Evolutionary conservation across 2,888 invertebrate species (phyloP), one percentile per base, ranked within the genome.

Genomic region (Chaitophorus viminalis): DNA sequence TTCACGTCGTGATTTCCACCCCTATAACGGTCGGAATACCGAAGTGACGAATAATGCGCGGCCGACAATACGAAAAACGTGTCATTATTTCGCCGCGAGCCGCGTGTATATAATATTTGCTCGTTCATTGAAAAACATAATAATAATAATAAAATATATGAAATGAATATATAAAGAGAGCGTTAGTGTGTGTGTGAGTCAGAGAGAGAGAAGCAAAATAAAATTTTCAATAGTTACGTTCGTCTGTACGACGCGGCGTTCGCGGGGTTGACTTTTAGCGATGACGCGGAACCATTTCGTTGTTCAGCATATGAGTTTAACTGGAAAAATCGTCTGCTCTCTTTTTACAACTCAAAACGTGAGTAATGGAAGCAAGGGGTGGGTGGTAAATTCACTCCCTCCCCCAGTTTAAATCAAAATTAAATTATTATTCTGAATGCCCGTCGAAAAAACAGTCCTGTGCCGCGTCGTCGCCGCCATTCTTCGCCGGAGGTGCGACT

Each of bases 361-460:
- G 86, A 82, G 74, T 36, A 60, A 8, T n/a, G n/a, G n/a, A n/a
- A n/a, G n/a, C n/a, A n/a, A n/a, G n/a, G n/a, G n/a, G n/a, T n/a
- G n/a, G n/a, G n/a, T n/a, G n/a, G n/a, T n/a, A n/a, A n/a, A n/a
- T n/a, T n/a, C 3, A 33, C n/a, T 29, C 17, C 77, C n/a, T 39
- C 78, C 46, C 68, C 68, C 31, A 78, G 86, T 86, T 79, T 87
- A 87, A 87, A 79, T 74, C 79, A 81, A 81, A 87, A 87, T 87
- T 74, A 87, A 87, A 87, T 87, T 87, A 87, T 87, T 75, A 77
- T 85, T 85, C 76, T 36, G 79, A 87, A 87, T 81, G 79, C 79
- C 60, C 78, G 79, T 74, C 78, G 74, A 81, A 81, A 87, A 87
- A 87, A 87, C 87, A 81, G 60, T n/a, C 78, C 60, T 8, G 21